phyloP scores from a whole-genome alignment of 2,113 vertebrate genomes.

The Pollimyrus isidori region DNA sequence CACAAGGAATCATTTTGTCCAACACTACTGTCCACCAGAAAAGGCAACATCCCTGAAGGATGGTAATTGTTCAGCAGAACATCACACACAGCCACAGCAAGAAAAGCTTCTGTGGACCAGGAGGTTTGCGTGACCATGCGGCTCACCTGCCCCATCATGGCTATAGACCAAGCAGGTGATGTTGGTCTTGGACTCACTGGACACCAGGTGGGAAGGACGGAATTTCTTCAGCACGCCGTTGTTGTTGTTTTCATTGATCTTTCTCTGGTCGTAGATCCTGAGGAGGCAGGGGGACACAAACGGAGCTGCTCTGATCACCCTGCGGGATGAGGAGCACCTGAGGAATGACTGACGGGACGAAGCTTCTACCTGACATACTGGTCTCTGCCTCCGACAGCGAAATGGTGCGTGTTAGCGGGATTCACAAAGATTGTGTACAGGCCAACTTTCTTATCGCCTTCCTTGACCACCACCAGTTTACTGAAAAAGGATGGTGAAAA shows the following conservation, averaged over 20 bases:
- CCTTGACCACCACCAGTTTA: slow-evolving; percentile 89
- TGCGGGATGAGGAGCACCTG: not conserved
- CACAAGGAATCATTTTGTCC: not conserved
- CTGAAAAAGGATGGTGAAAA: slow-evolving; percentile 47
- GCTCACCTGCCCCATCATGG: slow-evolving; percentile 82
- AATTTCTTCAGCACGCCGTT: slow-evolving; percentile 93
- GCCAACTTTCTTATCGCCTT: slow-evolving; percentile 90
- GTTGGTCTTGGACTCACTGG: slow-evolving; percentile 93
- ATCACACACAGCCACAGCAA: not conserved
- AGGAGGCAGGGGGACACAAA: not conserved
- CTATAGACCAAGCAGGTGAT: slow-evolving; percentile 95
- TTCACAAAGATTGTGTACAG: slow-evolving; percentile 93
- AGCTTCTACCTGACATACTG: slow-evolving; percentile 80
- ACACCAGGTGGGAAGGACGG: slow-evolving; percentile 88
- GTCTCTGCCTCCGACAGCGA: slow-evolving; percentile 88
- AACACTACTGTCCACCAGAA: not conserved
- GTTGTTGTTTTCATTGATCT: slow-evolving; percentile 89
- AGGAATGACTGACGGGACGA: not conserved
- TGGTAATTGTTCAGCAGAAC: not conserved
- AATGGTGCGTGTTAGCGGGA: slow-evolving; percentile 85
- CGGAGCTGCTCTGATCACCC: not conserved
- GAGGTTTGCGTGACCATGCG: not conserved
- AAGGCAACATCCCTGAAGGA: not conserved
- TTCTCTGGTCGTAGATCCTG: slow-evolving; percentile 94
- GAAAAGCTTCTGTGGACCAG: not conserved